Evolutionary conservation across 2,797 vertebrate species (phyloP).

Genomic region (Phyllotis vaccarum): DNA sequence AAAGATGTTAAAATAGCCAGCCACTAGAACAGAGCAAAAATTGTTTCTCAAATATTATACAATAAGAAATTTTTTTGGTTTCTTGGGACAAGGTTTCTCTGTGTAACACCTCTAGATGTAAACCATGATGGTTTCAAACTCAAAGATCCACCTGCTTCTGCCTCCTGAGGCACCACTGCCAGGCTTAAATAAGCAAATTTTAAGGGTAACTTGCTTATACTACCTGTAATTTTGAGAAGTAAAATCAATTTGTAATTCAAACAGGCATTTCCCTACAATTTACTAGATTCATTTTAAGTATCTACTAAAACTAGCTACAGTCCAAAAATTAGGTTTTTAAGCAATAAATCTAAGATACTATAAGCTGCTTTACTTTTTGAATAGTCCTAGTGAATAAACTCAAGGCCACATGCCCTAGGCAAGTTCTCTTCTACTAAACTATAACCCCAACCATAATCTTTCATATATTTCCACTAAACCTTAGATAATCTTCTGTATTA

Average conservation of each 20-base stretch:
- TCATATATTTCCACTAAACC: constrained; percentile 22
- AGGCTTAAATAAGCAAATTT: constrained; percentile 37
- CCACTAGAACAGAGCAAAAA: constrained; percentile 58
- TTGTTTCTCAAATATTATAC: constrained; percentile 29
- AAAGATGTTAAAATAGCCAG: constrained; percentile 53
- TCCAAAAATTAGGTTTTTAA: constrained; percentile 56
- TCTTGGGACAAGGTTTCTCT: neutral
- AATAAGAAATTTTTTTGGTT: neutral
- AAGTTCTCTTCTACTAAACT: neutral
- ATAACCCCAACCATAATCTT: neutral
- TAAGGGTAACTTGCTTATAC: constrained; percentile 50
- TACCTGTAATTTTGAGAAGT: constrained; percentile 61
- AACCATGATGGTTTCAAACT: neutral
- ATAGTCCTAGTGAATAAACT: neutral
- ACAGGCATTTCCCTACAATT: constrained; percentile 49
- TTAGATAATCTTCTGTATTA: constrained; percentile 54
- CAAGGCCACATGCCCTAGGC: neutral
- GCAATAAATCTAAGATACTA: constrained; percentile 34
- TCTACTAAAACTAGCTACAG: constrained; percentile 41
- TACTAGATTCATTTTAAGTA: constrained; percentile 37
- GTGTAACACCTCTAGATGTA: neutral
- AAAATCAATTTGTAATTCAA: constrained; percentile 49
- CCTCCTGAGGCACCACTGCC: neutral
- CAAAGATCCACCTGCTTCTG: neutral
- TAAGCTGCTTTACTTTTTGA: neutral